These are phyloP conservation scores for Andrena haemorrhoa DNA, from an alignment of 2,888 invertebrate genomes.

Conservation along the genomic window DNA sequence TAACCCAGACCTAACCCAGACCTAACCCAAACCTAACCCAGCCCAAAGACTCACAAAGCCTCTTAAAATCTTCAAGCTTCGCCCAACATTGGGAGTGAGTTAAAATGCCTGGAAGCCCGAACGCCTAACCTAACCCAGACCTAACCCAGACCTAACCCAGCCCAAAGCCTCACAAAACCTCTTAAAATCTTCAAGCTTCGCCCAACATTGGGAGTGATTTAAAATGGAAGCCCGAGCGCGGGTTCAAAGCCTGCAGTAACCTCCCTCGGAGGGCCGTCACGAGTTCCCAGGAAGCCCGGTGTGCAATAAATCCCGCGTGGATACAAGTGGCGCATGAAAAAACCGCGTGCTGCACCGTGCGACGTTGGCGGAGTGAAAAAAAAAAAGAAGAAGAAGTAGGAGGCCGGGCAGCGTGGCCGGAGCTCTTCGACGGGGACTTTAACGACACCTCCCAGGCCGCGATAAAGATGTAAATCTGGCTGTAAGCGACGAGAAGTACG, in stretches of 20 bases:
- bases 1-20: too few species aligned
- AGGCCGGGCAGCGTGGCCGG: background rate
- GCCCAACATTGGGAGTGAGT: too few species aligned
- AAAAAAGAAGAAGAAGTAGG: background rate
- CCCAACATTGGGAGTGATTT: too few species aligned
- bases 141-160: too few species aligned
- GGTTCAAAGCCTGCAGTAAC: slow-evolving; percentile 1
- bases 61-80: too few species aligned
- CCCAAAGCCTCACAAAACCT: too few species aligned
- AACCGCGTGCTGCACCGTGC: slow-evolving; percentile 16
- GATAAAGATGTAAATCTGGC: slow-evolving; percentile 81
- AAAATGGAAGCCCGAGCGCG: background rate
- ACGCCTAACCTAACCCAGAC: too few species aligned
- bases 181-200: too few species aligned
- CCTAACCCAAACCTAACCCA: too few species aligned
- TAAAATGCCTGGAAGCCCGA: too few species aligned
- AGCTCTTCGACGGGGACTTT: slow-evolving; percentile 44
- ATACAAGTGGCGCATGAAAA: slow-evolving; percentile 37
- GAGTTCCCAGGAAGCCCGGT: slow-evolving; percentile 23
- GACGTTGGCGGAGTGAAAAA: slow-evolving; percentile 2
- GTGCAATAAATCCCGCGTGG: slow-evolving; percentile 39
- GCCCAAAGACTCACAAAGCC: too few species aligned
- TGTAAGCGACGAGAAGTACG: slow-evolving; percentile 74
- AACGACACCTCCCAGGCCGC: slow-evolving; percentile 73
- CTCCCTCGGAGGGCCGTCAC: slow-evolving; percentile 14